phyloP scores from a whole-genome alignment of 2,888 invertebrate species.

The Pollenia amentaria region DNA sequence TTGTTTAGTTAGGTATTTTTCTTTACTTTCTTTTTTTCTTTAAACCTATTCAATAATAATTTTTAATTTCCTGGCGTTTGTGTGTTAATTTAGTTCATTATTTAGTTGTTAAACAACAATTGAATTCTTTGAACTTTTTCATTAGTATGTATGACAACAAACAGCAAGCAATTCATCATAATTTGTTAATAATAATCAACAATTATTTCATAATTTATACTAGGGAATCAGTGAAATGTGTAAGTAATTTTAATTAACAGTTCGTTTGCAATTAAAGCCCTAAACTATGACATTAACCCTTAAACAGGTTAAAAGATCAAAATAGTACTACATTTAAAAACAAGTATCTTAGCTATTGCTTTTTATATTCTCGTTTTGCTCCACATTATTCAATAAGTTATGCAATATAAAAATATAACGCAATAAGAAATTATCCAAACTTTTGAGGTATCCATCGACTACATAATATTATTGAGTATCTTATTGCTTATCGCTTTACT shows the following conservation, averaged over 20 bases:
- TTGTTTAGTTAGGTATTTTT: not conserved
- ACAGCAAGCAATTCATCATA: constrained; percentile 54
- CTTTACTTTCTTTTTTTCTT: constrained; percentile 15
- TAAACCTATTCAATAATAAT: constrained; percentile 24
- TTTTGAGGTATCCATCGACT: too few relatives aligned
- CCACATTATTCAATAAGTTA: too few relatives aligned
- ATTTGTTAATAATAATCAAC: constrained; percentile 54
- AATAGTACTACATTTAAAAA: too few relatives aligned
- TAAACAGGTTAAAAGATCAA: constrained; percentile 1
- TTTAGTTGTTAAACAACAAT: too few relatives aligned
- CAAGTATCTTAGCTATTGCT: too few relatives aligned
- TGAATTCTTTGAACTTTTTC: too few relatives aligned
- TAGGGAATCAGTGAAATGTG: constrained; percentile 57
- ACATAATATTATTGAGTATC: too few relatives aligned
- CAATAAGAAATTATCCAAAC: too few relatives aligned
- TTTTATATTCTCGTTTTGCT: too few relatives aligned
- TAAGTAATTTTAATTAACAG: constrained; percentile 29
- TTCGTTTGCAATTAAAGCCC: not conserved
- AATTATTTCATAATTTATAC: constrained; percentile 73
- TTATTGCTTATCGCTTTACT: too few relatives aligned
- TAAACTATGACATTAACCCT: constrained; percentile 41
- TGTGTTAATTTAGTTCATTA: not conserved
- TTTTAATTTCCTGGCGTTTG: constrained; percentile 3
- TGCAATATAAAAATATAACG: too few relatives aligned
- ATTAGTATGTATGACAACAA: too few relatives aligned